These are phyloP conservation scores for Epirrita christyi DNA, from an alignment of 2,888 invertebrate genomes.

Conservation along the genomic window DNA sequence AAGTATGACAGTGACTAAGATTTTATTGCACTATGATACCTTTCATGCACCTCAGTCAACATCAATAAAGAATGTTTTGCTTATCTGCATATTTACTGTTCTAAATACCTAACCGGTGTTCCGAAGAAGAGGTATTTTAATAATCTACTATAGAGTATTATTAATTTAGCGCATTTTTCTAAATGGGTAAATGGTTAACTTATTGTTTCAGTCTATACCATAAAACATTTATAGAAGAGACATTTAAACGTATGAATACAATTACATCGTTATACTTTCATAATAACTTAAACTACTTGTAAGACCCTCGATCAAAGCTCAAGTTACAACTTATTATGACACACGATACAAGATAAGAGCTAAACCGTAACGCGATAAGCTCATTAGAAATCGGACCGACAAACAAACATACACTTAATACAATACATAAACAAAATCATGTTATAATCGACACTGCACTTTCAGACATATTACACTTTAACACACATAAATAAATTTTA, in stretches of 20 bases:
- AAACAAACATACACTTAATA: conserved; percentile 39
- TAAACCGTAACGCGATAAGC: conserved; percentile 55
- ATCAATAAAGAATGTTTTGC: conserved; percentile 5
- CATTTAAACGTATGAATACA: not conserved
- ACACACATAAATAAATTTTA: conserved; percentile 13
- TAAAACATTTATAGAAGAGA: not conserved
- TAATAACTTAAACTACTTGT: not conserved
- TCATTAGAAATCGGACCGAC: conserved; percentile 52
- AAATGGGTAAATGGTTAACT: too few relatives aligned
- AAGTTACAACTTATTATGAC: conserved; percentile 31
- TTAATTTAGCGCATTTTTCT: too few relatives aligned
- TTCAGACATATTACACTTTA: conserved; percentile 27
- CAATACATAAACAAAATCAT: conserved; percentile 25
- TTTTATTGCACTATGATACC: conserved; percentile 6
- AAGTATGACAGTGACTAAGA: conserved; percentile 7
- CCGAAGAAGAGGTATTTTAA: too few relatives aligned
- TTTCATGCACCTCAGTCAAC: conserved; percentile 1
- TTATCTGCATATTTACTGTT: conserved; percentile 14
- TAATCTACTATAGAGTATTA: too few relatives aligned
- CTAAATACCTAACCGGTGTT: conserved; percentile 3
- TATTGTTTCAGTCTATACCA: too few relatives aligned
- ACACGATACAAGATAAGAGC: conserved; percentile 47
- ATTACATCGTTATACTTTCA: not conserved
- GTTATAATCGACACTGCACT: conserved; percentile 24
- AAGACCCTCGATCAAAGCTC: conserved; percentile 33